phyloP scores from a whole-genome alignment of 2,113 vertebrate species.

The Miniopterus natalensis region DNA sequence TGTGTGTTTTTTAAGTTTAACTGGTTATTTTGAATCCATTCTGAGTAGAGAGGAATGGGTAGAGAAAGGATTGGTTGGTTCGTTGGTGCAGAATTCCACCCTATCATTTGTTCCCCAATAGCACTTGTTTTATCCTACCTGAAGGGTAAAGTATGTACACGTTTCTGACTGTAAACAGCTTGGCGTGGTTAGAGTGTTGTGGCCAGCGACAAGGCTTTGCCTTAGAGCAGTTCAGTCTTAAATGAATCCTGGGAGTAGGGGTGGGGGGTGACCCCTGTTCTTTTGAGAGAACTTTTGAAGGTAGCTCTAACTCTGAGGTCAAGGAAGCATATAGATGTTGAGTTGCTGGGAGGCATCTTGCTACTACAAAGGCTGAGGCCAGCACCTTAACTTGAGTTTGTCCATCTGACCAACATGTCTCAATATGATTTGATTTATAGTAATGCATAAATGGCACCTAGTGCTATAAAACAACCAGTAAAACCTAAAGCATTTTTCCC shows the following conservation, averaged over 20 bases:
- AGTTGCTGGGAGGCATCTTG: not conserved
- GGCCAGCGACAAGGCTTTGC: not conserved
- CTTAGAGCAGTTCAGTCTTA: not conserved
- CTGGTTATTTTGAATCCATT: conserved; percentile 1
- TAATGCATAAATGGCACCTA: not conserved
- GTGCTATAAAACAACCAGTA: not conserved
- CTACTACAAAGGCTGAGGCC: not conserved
- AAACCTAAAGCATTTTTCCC: not conserved
- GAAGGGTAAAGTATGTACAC: not conserved
- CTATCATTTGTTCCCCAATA: not conserved
- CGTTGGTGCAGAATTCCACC: not conserved
- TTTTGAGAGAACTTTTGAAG: not conserved
- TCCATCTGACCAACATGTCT: not conserved
- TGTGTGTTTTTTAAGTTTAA: not conserved
- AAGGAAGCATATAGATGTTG: not conserved
- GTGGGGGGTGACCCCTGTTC: not conserved
- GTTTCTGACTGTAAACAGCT: not conserved
- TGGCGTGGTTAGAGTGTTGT: not conserved
- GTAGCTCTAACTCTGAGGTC: not conserved
- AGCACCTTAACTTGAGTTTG: not conserved
- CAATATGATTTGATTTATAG: not conserved
- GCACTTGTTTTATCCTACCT: not conserved
- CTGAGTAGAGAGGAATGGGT: not conserved
- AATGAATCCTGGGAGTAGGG: not conserved
- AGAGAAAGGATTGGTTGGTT: not conserved